Conservation (phyloP, 2,888 invertebrate species). For the Schrankia costaestrigalis region DNA sequence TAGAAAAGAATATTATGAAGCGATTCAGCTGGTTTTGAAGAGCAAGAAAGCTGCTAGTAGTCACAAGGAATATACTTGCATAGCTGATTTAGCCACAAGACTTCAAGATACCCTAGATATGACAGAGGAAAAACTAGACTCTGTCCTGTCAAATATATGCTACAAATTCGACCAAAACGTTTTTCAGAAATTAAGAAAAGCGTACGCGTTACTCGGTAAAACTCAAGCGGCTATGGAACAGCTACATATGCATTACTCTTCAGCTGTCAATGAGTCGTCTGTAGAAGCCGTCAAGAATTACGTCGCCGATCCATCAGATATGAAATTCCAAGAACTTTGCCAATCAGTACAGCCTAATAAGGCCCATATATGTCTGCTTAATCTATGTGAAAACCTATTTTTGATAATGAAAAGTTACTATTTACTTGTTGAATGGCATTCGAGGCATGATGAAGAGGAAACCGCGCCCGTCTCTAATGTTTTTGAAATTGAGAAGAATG, state of each 20-base stretch:
- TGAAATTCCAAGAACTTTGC: conserved; percentile 91
- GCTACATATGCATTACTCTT: conserved; percentile 96
- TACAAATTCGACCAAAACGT: conserved; percentile 88
- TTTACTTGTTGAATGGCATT: conserved; percentile 89
- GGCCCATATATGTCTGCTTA: conserved; percentile 85
- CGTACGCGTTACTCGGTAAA: conserved; percentile 94
- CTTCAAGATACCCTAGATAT: conserved; percentile 94
- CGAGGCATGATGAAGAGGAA: conserved; percentile 67
- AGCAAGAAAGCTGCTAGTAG: conserved; percentile 92
- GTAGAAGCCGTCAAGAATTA: conserved; percentile 81
- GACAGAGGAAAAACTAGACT: conserved; percentile 95
- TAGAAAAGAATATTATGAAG: conserved; percentile 92
- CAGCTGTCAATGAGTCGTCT: conserved; percentile 92
- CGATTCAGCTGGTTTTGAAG: conserved; percentile 93
- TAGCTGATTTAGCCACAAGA: conserved; percentile 91
- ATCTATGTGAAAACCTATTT: conserved; percentile 93
- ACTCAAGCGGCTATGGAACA: conserved; percentile 96
- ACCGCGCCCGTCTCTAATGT: conserved; percentile 45
- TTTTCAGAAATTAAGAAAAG: conserved; percentile 91
- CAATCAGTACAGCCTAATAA: conserved; percentile 70
- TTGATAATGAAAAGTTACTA: conserved; percentile 90
- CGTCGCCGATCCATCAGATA: conserved; percentile 50
- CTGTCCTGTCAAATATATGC: conserved; percentile 88
- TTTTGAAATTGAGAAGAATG: conserved; percentile 82
- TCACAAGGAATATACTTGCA: conserved; percentile 94